Percentiles rank a stretch among this genome's conserved stretches.
These are phyloP conservation scores for Callipepla squamata DNA, from an alignment of 2,113 vertebrate species.

Conservation along the genomic window DNA sequence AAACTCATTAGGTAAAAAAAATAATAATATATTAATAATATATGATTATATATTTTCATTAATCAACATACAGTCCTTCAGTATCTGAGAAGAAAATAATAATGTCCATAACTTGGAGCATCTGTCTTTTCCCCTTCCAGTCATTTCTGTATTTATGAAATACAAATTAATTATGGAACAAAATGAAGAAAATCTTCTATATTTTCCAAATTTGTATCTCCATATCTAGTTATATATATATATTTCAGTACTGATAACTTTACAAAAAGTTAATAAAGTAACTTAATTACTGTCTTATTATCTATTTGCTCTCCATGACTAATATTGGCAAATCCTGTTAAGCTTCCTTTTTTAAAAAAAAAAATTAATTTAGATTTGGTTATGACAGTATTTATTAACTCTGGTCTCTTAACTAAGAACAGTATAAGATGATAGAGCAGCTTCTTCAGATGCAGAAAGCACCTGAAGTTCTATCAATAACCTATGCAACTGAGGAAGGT, in stretches of 20 bases:
- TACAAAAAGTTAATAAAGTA: background rate
- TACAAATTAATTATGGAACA: background rate
- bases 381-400: background rate
- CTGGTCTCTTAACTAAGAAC: background rate
- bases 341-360: background rate
- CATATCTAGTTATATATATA: background rate
- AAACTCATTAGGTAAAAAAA: background rate
- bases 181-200: background rate
- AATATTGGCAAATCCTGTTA: background rate
- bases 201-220: background rate
- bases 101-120: background rate
- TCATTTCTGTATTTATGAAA: background rate
- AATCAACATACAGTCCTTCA: fast-evolving
- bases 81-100: background rate
- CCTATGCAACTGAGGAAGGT: background rate
- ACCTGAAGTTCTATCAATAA: background rate
- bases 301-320: background rate
- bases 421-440: background rate
- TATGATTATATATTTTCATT: background rate
- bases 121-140: background rate
- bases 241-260: background rate
- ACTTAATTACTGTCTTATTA: background rate
- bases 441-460: background rate
- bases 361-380: too few species aligned
- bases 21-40: background rate